Evolutionary conservation across 2,113 vertebrate species (phyloP), one percentile per base, ranked within the genome.

Genomic region (Hiodon alosoides): DNA sequence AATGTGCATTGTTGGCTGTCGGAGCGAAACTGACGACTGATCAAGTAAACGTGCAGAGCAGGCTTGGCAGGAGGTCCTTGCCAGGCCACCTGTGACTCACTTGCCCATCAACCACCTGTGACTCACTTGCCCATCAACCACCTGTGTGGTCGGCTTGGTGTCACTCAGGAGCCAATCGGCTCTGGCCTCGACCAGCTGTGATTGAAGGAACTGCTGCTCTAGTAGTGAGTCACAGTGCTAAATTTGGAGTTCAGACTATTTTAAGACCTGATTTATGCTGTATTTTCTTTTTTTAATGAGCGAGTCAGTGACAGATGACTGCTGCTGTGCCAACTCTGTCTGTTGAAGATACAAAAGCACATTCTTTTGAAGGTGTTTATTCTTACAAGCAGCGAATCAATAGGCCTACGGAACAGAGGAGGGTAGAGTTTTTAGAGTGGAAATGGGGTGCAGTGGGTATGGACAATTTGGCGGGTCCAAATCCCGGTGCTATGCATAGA

Each of bases 221-320:
- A 3, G 16, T 66, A 67, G 73, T n/a, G 48, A 46, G 74, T 67
- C 55, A 67, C 14, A 13, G 7, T 48, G 55, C 66, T 75, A 69
- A 75, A 59, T 69, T 69, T 76, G 69, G 74, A 61, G n/a, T 48
- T 50, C 6, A 2, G 62, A 62, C 72, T 73, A n/a, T 73, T 58
- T 65, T 55, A 73, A 48, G 50, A 65, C 31, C 31, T 31, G 31
- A 31, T 3, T 7, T 64, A 16, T 64, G 14, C 17, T n/a, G 3
- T 64, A 16, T 64, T 4, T 64, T 64, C 4, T 64, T 64, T 5
- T 5, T 64, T 17, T n/a, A 64, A 17, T 64, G 3, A 2, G 4
- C 50, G 67, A 69, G 66, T 67, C 66, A n/a, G 11, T 50, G 46
- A 50, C 7, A 14, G 47, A 11, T 50, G 50, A n/a, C 66, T 68